A percentile compares a stretch with the other conserved stretches of the same genome.
Conservation (phyloP, 2,113 vertebrate species). For the Bombycilla garrulus region DNA sequence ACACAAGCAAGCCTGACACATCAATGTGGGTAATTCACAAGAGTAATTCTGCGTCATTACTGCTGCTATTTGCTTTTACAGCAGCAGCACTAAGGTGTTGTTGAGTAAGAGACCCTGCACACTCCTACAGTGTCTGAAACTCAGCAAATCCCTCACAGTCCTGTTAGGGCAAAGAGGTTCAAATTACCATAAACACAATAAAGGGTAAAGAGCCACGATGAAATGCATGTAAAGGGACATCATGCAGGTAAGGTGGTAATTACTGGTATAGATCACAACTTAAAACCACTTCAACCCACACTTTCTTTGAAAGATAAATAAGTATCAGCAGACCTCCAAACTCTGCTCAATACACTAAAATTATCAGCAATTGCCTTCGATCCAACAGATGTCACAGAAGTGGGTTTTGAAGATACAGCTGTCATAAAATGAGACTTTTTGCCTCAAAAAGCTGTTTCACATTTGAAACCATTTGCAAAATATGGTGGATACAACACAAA, state of each 20-base stretch:
- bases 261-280: rapidly evolving
- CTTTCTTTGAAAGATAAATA: neutral
- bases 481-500: neutral
- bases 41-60: neutral
- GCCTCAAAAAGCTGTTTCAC: neutral
- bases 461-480: neutral
- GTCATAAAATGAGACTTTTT: neutral
- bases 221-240: neutral
- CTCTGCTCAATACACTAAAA: neutral
- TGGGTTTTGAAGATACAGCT: neutral
- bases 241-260: neutral
- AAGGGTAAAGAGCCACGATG: neutral
- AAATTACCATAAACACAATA: neutral
- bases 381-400: neutral
- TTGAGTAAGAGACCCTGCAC: neutral
- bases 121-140: neutral
- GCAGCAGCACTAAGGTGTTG: neutral
- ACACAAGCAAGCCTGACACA: rapidly evolving
- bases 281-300: neutral
- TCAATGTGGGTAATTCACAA: rapidly evolving
- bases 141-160: neutral
- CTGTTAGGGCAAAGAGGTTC: neutral
- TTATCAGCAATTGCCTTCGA: neutral
- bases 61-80: neutral
- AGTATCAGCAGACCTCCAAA: neutral